Evolutionary conservation across 2,888 invertebrate species (phyloP).

Genomic region (Myopa testacea): DNA sequence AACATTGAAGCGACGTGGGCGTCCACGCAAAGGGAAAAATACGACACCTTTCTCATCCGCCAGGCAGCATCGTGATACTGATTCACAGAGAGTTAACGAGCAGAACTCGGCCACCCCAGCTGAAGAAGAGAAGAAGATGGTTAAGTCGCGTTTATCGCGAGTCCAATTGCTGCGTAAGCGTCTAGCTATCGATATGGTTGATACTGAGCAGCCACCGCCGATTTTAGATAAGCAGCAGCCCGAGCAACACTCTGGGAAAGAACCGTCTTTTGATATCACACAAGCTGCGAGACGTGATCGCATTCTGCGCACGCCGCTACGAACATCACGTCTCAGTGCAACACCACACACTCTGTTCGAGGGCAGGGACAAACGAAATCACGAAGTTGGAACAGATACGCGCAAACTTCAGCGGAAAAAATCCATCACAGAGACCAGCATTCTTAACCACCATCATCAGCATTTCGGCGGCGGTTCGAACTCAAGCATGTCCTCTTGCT

Average conservation of each 20-base stretch:
- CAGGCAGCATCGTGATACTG: neutral
- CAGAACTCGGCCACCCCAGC: neutral
- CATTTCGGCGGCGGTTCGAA: slow-evolving; percentile 49
- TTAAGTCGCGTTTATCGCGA: slow-evolving; percentile 57
- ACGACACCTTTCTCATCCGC: slow-evolving; percentile 40
- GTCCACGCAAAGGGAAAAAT: slow-evolving; percentile 67
- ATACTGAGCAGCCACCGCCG: slow-evolving; percentile 53
- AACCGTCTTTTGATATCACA: neutral
- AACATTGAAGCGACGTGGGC: slow-evolving; percentile 64
- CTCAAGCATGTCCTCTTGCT: slow-evolving; percentile 49
- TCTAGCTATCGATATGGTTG: slow-evolving; percentile 64
- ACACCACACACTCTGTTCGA: slow-evolving; percentile 50
- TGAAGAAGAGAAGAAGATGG: slow-evolving; percentile 44
- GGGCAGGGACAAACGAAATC: slow-evolving; percentile 26
- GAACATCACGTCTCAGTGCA: slow-evolving; percentile 60
- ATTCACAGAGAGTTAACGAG: neutral
- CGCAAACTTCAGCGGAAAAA: slow-evolving; percentile 40
- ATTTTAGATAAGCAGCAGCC: slow-evolving; percentile 26
- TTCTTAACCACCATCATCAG: slow-evolving; percentile 35
- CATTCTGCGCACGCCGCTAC: slow-evolving; percentile 55
- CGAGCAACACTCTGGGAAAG: slow-evolving; percentile 12
- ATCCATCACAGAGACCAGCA: slow-evolving; percentile 15
- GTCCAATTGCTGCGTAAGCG: slow-evolving; percentile 63
- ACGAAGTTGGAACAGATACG: slow-evolving; percentile 30
- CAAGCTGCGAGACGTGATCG: slow-evolving; percentile 48